phyloP scores from a whole-genome alignment of 1,140 invertebrate genomes.

The Heterodera carotae region DNA sequence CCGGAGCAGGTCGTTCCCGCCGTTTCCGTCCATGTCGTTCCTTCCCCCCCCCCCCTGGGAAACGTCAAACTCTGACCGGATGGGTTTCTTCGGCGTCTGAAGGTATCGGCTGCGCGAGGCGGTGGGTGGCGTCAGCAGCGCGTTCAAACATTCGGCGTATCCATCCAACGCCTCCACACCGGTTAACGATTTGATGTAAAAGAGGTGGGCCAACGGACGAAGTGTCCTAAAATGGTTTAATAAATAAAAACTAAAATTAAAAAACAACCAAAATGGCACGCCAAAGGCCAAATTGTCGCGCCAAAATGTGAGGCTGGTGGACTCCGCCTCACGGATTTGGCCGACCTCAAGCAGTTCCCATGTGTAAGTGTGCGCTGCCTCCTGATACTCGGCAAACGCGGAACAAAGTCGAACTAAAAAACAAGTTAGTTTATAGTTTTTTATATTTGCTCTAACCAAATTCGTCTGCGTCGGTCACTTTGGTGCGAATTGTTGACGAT shows the following conservation, averaged over 20 bases:
- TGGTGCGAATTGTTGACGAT: conserved; percentile 7
- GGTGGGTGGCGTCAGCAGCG: conserved; percentile 32
- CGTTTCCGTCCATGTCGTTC: too few relatives aligned
- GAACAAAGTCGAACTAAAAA: conserved; percentile 32
- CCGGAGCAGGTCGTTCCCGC: too few relatives aligned
- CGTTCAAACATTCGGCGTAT: conserved; percentile 31
- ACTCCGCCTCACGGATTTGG: conserved; percentile 31
- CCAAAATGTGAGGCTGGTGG: conserved; percentile 30
- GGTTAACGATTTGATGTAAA: conserved; percentile 34
- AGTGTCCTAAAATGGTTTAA: conserved; percentile 8
- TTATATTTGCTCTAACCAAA: conserved; percentile 30
- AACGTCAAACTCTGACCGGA: not conserved
- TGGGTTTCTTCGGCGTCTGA: conserved; percentile 19
- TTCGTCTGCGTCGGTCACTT: conserved; percentile 18
- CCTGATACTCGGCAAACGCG: conserved; percentile 35
- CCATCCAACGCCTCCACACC: conserved; percentile 27
- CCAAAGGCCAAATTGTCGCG: conserved; percentile 27
- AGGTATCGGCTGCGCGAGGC: conserved; percentile 22
- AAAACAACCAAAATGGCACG: conserved; percentile 26
- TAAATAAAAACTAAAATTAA: conserved; percentile 10
- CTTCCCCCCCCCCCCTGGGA: too few relatives aligned
- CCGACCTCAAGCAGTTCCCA: conserved; percentile 33
- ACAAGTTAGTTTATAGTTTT: conserved; percentile 6
- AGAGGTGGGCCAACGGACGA: conserved; percentile 20
- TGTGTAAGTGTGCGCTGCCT: conserved; percentile 16